A percentile compares a stretch with the other conserved stretches of the same genome.
phyloP scores from a whole-genome alignment of 2,888 invertebrate genomes.

The Eristalis pertinax region DNA sequence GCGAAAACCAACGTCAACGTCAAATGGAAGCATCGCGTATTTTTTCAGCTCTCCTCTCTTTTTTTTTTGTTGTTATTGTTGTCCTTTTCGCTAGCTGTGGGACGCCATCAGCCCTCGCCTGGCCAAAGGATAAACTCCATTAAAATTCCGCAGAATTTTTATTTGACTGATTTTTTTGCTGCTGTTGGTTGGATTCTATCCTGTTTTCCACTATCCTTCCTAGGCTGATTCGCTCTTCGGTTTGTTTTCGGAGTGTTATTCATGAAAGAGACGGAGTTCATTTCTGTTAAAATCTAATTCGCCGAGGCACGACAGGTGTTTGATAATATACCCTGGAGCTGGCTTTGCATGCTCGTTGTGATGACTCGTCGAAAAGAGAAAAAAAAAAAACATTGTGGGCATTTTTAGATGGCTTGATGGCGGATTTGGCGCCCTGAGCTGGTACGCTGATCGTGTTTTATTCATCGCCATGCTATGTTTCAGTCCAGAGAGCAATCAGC shows the following conservation, averaged over 20 bases:
- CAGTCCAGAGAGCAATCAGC: conserved; percentile 44
- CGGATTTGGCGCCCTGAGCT: not conserved
- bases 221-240: not conserved
- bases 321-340: conserved; percentile 26
- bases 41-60: not conserved
- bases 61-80: not conserved
- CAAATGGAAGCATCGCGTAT: conserved; percentile 24
- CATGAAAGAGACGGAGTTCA: not conserved
- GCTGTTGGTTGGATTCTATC: not conserved
- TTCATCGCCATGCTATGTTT: conserved; percentile 29
- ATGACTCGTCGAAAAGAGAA: conserved; percentile 15
- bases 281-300: conserved; percentile 52
- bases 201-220: not conserved
- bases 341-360: conserved; percentile 36
- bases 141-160: conserved; percentile 39
- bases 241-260: not conserved
- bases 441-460: conserved; percentile 8
- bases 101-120: not conserved
- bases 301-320: conserved; percentile 44
- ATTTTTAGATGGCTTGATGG: not conserved
- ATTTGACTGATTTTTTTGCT: conserved; percentile 7
- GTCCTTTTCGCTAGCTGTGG: not conserved
- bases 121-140: conserved; percentile 36
- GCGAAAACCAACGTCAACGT: conserved; percentile 53
- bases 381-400: conserved; percentile 8